These are phyloP conservation scores for Alouatta palliata DNA, from an alignment of 2,113 vertebrate genomes.

Conservation along the genomic window DNA sequence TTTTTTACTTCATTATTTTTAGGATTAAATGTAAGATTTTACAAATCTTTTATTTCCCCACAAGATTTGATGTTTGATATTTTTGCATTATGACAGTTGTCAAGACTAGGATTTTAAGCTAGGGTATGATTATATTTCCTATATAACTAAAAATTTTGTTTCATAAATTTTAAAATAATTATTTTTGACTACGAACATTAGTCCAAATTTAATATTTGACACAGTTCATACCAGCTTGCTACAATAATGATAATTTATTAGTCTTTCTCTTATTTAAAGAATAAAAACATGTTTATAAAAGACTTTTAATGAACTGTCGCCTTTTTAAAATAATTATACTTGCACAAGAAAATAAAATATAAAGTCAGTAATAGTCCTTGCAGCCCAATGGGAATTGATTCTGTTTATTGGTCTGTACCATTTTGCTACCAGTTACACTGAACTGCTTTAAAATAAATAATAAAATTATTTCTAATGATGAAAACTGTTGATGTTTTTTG, in stretches of 20 bases:
- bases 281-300: constrained; percentile 59
- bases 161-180: constrained; percentile 68
- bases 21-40: constrained; percentile 56
- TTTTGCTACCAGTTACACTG: constrained; percentile 75
- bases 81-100: constrained; percentile 65
- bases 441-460: constrained; percentile 73
- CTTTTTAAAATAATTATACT: constrained; percentile 66
- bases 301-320: constrained; percentile 67
- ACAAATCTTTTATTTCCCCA: constrained; percentile 48
- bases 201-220: constrained; percentile 68
- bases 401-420: constrained; percentile 57
- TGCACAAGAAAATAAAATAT: constrained; percentile 57
- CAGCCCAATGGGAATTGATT: not conserved
- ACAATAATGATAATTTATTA: constrained; percentile 57
- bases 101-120: constrained; percentile 56
- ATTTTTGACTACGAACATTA: constrained; percentile 71
- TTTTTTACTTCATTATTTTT: constrained; percentile 53
- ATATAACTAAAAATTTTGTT: constrained; percentile 47
- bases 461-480: constrained; percentile 75
- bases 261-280: constrained; percentile 64
- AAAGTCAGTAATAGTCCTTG: constrained; percentile 2
- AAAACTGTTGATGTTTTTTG: constrained; percentile 10
- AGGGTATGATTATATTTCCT: constrained; percentile 69
- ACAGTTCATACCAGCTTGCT: constrained; percentile 65
- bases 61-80: constrained; percentile 40